These are phyloP conservation scores for Alaudala cheleensis DNA, from an alignment of 2,113 vertebrate species.

Conservation along the genomic window DNA sequence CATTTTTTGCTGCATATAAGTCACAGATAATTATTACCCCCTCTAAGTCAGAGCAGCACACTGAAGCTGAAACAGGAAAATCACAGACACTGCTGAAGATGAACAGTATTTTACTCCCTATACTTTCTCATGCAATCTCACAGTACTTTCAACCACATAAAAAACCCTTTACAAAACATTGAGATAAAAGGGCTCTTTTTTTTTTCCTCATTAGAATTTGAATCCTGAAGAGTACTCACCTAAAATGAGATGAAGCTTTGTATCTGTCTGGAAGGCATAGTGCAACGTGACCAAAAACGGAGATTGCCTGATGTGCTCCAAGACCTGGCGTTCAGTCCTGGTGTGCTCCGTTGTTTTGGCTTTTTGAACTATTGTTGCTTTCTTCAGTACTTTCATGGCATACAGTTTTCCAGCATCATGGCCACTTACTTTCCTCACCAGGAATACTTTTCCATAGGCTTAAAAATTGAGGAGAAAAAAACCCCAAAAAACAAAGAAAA, in stretches of 20 bases:
- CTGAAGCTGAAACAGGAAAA: conserved; percentile 44
- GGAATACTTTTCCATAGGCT: conserved; percentile 98
- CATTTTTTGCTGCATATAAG: background rate
- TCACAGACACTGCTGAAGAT: background rate
- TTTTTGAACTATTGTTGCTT: conserved; percentile 96
- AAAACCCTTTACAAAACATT: background rate
- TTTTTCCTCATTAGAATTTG: background rate
- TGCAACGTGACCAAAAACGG: conserved; percentile 94
- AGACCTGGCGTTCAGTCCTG: conserved; percentile 89
- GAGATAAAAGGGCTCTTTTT: background rate
- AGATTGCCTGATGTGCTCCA: conserved; percentile 95
- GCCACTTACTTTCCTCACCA: conserved; percentile 94
- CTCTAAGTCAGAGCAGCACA: background rate
- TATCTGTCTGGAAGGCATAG: conserved; percentile 98
- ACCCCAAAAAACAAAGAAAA: background rate
- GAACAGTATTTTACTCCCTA: conserved; percentile 35
- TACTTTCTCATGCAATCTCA: background rate
- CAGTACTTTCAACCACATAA: background rate
- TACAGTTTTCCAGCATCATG: conserved; percentile 93
- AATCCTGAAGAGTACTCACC: conserved; percentile 74
- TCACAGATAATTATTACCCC: background rate
- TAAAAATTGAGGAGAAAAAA: background rate
- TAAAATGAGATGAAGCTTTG: conserved; percentile 96
- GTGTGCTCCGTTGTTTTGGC: conserved; percentile 97
- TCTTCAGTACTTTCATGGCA: conserved; percentile 98